Evolutionary conservation across 2,113 vertebrate species (phyloP).

Genomic region (Notothenia rossii): DNA sequence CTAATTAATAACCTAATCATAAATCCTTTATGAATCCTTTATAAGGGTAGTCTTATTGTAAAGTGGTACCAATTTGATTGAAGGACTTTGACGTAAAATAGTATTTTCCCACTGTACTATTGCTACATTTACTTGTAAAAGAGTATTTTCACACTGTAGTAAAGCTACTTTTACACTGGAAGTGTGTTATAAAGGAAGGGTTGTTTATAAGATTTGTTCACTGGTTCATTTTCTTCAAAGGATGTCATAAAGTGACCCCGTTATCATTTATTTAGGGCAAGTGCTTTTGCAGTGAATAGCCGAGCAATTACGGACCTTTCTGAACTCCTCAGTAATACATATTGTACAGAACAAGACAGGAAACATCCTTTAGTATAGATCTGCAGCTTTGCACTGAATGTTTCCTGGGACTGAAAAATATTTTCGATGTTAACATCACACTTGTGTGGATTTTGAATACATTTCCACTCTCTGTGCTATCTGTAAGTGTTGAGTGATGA

Average conservation of each 20-base stretch:
- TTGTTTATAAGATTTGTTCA: not conserved
- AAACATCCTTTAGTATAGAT: slow-evolving; percentile 1
- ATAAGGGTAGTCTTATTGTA: too few species aligned
- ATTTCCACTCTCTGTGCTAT: slow-evolving; percentile 33
- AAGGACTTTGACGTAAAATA: too few species aligned
- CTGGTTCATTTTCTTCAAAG: not conserved
- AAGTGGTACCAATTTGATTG: too few species aligned
- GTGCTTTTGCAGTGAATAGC: not conserved
- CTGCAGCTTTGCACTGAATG: slow-evolving; percentile 2
- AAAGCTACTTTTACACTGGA: not conserved
- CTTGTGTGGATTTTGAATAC: slow-evolving; percentile 41
- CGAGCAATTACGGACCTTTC: not conserved
- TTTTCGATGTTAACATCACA: not conserved
- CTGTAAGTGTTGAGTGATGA: slow-evolving; percentile 35
- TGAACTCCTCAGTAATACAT: slow-evolving; percentile 24
- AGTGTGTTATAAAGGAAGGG: not conserved
- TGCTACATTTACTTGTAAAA: too few species aligned
- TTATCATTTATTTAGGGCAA: slow-evolving; percentile 11
- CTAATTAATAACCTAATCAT: too few species aligned
- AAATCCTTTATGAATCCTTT: too few species aligned
- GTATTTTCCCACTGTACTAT: too few species aligned
- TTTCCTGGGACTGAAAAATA: slow-evolving; percentile 10
- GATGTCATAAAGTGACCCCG: slow-evolving; percentile 4
- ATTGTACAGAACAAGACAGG: not conserved
- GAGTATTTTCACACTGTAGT: too few species aligned